Evolutionary conservation across 2,888 invertebrate genomes (phyloP), one percentile per base, ranked within the genome.

Genomic region (Aphidoletes aphidimyza): DNA sequence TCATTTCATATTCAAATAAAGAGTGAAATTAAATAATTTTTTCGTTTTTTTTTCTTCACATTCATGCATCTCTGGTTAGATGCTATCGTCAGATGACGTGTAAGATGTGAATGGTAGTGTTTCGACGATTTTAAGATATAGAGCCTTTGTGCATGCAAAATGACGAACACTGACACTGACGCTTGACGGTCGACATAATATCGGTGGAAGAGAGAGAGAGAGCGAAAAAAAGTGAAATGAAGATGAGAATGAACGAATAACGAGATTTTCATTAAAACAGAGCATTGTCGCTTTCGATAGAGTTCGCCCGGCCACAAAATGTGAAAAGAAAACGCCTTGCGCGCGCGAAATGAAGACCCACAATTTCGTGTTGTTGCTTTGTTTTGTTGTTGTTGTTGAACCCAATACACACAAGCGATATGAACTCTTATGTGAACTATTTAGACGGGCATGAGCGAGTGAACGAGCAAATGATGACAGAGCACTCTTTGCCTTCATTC

Each of bases 281-380:
- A 69, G 69, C 69, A 69, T 69, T 69, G 54, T 54, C 54, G 26
- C 54, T 54, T 54, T 54, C 54, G 54, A 54, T 54, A 54, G 54
- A 42, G 42, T n/a, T n/a, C n/a, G n/a, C n/a, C n/a, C 69, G 69
- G 30, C 69, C 69, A 17, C 69, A 69, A 69, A 5, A n/a, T n/a
- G n/a, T n/a, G n/a, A n/a, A n/a, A n/a, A n/a, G n/a, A n/a, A n/a
- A n/a, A n/a, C n/a, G n/a, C n/a, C n/a, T n/a, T n/a, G n/a, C n/a
- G n/a, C n/a, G n/a, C n/a, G 14, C 26, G 30, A 26, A 69, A 3
- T 11, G n/a, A 69, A 69, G 34, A 69, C 69, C 69, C 30, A 69
- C 69, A 54, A 54, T 54, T 22, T 54, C 54, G 22, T 22, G n/a
- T 11, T 39, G 6, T 39, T 47, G 9, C 47, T 17, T 19, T 47